A percentile compares a stretch with the other conserved stretches of the same genome.
phyloP scores from a whole-genome alignment of 2,888 invertebrate species.

The Cantharis flavilabris region DNA sequence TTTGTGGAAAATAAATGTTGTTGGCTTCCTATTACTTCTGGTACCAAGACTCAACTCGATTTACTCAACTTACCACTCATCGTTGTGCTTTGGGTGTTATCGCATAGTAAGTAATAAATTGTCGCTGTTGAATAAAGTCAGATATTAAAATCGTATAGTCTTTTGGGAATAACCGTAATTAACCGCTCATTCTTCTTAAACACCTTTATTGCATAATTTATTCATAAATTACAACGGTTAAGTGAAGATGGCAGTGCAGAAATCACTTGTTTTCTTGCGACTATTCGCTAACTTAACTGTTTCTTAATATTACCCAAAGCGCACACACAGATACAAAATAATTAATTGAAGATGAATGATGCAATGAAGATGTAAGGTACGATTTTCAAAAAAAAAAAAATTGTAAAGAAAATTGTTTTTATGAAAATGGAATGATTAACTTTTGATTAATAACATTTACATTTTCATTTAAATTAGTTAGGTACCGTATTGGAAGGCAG shows the following conservation, averaged over 20 bases:
- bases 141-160: slow-evolving; percentile 18
- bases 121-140: slow-evolving; percentile 2
- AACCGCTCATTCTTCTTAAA: slow-evolving; percentile 39
- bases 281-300: neutral
- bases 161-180: slow-evolving; percentile 36
- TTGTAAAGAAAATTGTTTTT: neutral
- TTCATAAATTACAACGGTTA: slow-evolving; percentile 26
- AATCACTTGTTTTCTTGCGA: slow-evolving; percentile 20
- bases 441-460: neutral
- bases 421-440: neutral
- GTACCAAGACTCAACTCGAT: neutral
- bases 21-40: too few species aligned
- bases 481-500: slow-evolving; percentile 14
- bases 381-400: neutral
- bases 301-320: slow-evolving; percentile 1
- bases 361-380: neutral
- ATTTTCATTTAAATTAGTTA: neutral
- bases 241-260: slow-evolving; percentile 23
- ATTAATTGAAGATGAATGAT: neutral
- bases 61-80: slow-evolving; percentile 1
- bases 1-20: too few species aligned
- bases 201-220: slow-evolving; percentile 40
- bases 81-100: neutral
- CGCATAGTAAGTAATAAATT: neutral
- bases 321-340: neutral